Evolutionary conservation across 64 coral and sea anemone species (phyloP).

Genomic region (Montipora cactus): DNA sequence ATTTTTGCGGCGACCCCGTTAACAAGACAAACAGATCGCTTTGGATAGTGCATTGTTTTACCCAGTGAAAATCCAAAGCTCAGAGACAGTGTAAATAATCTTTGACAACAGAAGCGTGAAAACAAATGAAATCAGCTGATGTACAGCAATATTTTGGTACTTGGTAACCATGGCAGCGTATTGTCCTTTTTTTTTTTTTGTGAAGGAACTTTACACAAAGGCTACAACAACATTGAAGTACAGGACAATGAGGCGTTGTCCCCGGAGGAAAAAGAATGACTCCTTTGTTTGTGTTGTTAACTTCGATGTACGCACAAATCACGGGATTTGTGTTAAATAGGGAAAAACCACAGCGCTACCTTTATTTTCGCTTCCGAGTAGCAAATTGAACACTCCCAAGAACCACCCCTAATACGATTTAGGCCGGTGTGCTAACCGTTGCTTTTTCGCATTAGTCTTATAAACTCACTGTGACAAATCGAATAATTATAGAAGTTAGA

Average conservation of each 20-base stretch:
- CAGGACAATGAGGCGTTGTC: slow-evolving; percentile 14
- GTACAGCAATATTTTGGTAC: slow-evolving; percentile 49
- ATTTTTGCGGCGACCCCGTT: background rate
- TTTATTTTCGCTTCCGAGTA: background rate
- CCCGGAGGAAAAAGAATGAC: slow-evolving; percentile 24
- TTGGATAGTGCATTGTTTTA: background rate
- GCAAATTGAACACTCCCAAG: background rate
- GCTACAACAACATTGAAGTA: background rate
- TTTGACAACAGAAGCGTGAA: slow-evolving; percentile 31
- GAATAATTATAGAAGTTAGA: slow-evolving; percentile 2
- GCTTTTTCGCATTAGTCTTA: background rate
- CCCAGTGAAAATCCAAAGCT: background rate
- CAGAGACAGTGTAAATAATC: slow-evolving; percentile 37
- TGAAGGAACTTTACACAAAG: background rate
- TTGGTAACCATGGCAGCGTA: slow-evolving; percentile 35
- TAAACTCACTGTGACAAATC: slow-evolving; percentile 7
- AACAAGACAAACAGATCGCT: background rate
- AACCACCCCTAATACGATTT: background rate
- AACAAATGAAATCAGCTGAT: slow-evolving; percentile 58
- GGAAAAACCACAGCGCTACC: background rate
- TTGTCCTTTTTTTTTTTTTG: background rate
- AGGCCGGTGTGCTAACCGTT: background rate
- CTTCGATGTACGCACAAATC: background rate
- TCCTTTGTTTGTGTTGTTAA: background rate
- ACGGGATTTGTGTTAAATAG: background rate